Conservation (phyloP, 2,113 vertebrate genomes). For the Cathartes aura region DNA sequence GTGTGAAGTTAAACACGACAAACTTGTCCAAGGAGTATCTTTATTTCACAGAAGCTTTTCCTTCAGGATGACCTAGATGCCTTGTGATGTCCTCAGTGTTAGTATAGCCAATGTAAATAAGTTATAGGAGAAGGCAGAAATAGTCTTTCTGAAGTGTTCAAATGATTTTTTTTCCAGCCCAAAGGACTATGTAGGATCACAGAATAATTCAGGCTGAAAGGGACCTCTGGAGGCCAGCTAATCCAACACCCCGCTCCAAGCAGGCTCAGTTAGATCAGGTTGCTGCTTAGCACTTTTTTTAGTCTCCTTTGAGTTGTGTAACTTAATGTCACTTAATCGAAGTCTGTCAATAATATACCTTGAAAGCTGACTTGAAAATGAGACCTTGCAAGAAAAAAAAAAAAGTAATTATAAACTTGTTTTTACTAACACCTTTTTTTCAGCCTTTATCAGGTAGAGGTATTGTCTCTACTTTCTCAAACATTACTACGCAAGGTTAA, state of each 20-base stretch:
- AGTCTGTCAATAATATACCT: not conserved
- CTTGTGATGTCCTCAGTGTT: not conserved
- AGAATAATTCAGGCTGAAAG: not conserved
- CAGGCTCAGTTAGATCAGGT: not conserved
- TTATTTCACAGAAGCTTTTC: not conserved
- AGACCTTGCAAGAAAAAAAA: not conserved
- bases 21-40: not conserved
- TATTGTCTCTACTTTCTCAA: not conserved
- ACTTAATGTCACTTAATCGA: not conserved
- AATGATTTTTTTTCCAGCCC: rapidly evolving
- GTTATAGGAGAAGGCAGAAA: not conserved
- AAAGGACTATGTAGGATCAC: not conserved
- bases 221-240: not conserved
- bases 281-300: not conserved
- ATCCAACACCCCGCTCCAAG: not conserved
- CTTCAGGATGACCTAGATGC: not conserved
- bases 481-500: not conserved
- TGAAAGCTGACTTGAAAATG: not conserved
- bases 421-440: not conserved
- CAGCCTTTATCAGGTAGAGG: not conserved
- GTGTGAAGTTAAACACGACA: not conserved
- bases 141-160: not conserved
- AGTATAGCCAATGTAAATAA: not conserved
- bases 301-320: not conserved
- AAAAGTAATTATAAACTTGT: not conserved